Evolutionary conservation across 1,140 invertebrate genomes (phyloP).

Genomic region (Phymorhynchus buccinoides): DNA sequence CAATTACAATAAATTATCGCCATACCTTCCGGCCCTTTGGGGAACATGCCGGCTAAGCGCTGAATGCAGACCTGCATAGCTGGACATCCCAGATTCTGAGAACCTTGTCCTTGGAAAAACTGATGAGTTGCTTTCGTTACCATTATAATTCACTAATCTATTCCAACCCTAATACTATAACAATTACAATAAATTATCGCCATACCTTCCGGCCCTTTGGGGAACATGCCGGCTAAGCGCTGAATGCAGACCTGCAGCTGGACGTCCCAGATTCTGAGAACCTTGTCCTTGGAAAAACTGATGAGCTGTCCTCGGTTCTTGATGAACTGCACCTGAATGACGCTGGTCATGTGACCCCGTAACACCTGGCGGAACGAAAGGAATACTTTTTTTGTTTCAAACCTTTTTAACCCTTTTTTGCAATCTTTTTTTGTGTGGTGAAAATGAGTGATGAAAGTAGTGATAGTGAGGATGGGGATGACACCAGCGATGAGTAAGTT

Average conservation of each 20-base stretch:
- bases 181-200: constrained; percentile 43
- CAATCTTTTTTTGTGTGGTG: too few relatives aligned
- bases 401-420: too few relatives aligned
- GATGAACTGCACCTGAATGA: constrained; percentile 72
- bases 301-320: constrained; percentile 68
- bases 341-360: constrained; percentile 72
- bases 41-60: constrained; percentile 72
- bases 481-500: too few relatives aligned
- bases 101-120: constrained; percentile 74
- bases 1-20: constrained; percentile 43
- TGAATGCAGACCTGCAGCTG: constrained; percentile 73
- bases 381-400: too few relatives aligned
- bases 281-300: constrained; percentile 74
- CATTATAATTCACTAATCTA: too few relatives aligned
- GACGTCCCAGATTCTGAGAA: constrained; percentile 73
- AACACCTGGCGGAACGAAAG: too few relatives aligned
- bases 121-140: constrained; percentile 69
- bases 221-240: constrained; percentile 72
- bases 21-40: constrained; percentile 72
- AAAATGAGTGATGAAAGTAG: too few relatives aligned
- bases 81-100: constrained; percentile 74
- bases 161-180: too few relatives aligned
- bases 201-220: constrained; percentile 72
- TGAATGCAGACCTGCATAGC: constrained; percentile 73
- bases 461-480: too few relatives aligned